A percentile compares a stretch with the other conserved stretches of the same genome.
Evolutionary conservation across 2,888 invertebrate species (phyloP).

Genomic region (Cryptus armator): DNA sequence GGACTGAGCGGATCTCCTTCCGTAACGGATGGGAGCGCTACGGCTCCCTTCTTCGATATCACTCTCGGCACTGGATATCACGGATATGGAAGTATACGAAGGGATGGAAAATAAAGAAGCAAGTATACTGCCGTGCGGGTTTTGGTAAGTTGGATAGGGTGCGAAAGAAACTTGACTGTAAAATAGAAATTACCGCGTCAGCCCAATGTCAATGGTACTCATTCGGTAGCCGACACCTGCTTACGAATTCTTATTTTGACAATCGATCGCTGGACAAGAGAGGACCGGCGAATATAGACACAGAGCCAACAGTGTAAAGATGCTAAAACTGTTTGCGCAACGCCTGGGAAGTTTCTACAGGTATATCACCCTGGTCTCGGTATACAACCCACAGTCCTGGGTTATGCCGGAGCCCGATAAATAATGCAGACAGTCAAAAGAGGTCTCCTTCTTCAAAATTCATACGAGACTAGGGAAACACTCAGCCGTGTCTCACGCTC

Average conservation of each 20-base stretch:
- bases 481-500: background rate
- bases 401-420: constrained; percentile 15
- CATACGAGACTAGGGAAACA: constrained; percentile 19
- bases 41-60: constrained; percentile 55
- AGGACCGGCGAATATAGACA: background rate
- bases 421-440: constrained; percentile 38
- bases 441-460: constrained; percentile 39
- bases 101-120: background rate
- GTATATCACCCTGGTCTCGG: background rate
- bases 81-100: constrained; percentile 20
- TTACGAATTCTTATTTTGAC: background rate
- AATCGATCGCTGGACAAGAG: background rate
- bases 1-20: constrained; percentile 33
- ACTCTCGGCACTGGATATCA: constrained; percentile 37
- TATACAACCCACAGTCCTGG: background rate
- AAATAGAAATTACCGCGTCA: background rate
- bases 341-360: constrained; percentile 13
- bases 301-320: background rate
- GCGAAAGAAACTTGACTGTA: background rate
- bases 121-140: background rate
- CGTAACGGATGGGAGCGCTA: constrained; percentile 45
- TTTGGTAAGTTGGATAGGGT: background rate
- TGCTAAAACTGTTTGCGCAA: constrained; percentile 29
- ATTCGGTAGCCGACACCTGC: background rate
- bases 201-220: background rate